Conservation (phyloP, 1,140 invertebrate genomes). For the Mesaphorura yosii region DNA sequence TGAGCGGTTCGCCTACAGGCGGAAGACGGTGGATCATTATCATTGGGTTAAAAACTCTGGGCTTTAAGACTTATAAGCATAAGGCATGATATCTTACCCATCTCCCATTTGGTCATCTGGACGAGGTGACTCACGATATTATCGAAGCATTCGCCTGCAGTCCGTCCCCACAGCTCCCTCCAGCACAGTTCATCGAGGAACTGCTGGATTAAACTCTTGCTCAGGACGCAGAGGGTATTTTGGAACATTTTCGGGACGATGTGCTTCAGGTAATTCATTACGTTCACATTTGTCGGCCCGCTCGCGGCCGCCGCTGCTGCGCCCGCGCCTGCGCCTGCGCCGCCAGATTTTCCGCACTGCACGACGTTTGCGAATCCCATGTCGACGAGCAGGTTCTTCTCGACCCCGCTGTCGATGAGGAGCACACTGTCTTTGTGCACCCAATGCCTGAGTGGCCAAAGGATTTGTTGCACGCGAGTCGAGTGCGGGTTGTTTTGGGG, state of each 20-base stretch:
- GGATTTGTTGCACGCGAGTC: slow-evolving; percentile 43
- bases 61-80: not conserved
- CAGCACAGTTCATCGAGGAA: slow-evolving; percentile 78
- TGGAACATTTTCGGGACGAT: slow-evolving; percentile 82
- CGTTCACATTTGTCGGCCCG: slow-evolving; percentile 39
- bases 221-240: slow-evolving; percentile 69
- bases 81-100: slow-evolving; percentile 36
- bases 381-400: slow-evolving; percentile 51
- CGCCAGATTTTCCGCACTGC: slow-evolving; percentile 46
- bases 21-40: slow-evolving; percentile 4
- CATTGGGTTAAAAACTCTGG: not conserved
- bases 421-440: slow-evolving; percentile 63
- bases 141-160: slow-evolving; percentile 63
- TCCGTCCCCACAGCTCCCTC: slow-evolving; percentile 60
- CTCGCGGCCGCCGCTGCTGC: slow-evolving; percentile 34
- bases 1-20: slow-evolving; percentile 38
- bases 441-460: slow-evolving; percentile 61
- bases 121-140: slow-evolving; percentile 65
- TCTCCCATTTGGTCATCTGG: slow-evolving; percentile 56
- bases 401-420: slow-evolving; percentile 67
- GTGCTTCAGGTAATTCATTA: slow-evolving; percentile 74
- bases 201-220: slow-evolving; percentile 72
- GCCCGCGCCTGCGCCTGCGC: slow-evolving; percentile 38
- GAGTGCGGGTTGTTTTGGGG: slow-evolving; percentile 49
- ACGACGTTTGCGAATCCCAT: slow-evolving; percentile 65